phyloP scores from a whole-genome alignment of 2,113 vertebrate genomes.

The Lepisosteus osseus region DNA sequence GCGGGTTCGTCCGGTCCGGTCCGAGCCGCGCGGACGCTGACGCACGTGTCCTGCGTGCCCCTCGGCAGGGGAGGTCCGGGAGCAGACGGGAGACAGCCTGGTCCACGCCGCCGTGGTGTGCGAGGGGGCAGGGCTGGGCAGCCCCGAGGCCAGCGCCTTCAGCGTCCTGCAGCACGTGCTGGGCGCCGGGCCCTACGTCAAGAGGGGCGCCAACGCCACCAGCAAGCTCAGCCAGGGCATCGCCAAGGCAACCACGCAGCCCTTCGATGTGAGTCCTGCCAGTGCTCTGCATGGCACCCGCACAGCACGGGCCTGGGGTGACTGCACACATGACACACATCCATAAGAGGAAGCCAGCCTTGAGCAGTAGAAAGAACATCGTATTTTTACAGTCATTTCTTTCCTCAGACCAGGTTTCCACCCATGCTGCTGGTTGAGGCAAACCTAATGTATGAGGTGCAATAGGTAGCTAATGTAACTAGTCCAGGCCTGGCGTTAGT shows the following conservation, averaged over 20 bases:
- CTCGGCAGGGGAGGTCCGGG: constrained; percentile 77
- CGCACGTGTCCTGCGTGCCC: not conserved
- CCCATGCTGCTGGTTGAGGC: too few relatives aligned
- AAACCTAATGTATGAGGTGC: too few relatives aligned
- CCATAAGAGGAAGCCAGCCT: too few relatives aligned
- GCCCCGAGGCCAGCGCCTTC: constrained; percentile 77
- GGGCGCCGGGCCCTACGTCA: constrained; percentile 82
- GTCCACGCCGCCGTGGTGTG: constrained; percentile 82
- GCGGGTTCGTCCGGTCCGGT: too few relatives aligned
- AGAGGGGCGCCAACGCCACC: constrained; percentile 76
- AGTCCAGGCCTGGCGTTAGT: too few relatives aligned
- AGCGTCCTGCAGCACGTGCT: constrained; percentile 87
- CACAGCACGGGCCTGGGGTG: not conserved
- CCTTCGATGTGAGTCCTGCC: constrained; percentile 81
- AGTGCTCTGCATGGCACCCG: not conserved
- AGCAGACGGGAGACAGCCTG: constrained; percentile 63
- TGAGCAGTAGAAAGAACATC: too few relatives aligned
- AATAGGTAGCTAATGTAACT: too few relatives aligned
- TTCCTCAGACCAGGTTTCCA: too few relatives aligned
- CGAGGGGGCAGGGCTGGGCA: constrained; percentile 70
- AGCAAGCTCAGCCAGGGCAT: constrained; percentile 75
- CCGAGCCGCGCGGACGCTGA: not conserved
- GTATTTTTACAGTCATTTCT: too few relatives aligned
- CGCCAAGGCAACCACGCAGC: constrained; percentile 71
- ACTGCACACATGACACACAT: too few relatives aligned